Percentiles rank a stretch among this genome's conserved stretches.
These are phyloP conservation scores for Panulirus ornatus DNA, from an alignment of 1,140 invertebrate genomes.

Conservation along the genomic window DNA sequence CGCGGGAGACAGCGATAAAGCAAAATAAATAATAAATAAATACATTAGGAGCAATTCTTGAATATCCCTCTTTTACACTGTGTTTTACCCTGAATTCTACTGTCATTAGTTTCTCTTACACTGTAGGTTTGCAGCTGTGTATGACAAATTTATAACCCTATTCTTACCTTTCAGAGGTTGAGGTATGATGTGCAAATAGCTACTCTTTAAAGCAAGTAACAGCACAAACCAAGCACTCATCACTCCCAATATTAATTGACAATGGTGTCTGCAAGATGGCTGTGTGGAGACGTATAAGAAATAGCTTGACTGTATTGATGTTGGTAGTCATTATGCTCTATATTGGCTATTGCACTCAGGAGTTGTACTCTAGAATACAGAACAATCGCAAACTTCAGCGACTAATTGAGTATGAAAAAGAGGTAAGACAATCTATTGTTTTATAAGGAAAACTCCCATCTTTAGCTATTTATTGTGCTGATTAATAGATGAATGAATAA, in stretches of 20 bases:
- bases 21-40: no score
- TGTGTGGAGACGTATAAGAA: constrained; percentile 33
- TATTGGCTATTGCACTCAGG: constrained; percentile 35
- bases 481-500: no score
- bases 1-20: no score
- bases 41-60: no score
- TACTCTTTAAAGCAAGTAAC: neutral
- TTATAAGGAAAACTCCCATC: neutral
- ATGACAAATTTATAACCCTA: no score
- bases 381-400: constrained; percentile 28
- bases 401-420: constrained; percentile 33
- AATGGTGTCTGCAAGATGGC: constrained; percentile 33
- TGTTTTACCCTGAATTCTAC: no score
- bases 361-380: constrained; percentile 31
- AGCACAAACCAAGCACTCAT: neutral
- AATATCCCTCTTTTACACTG: no score
- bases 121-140: no score
- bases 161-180: no score
- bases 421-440: neutral
- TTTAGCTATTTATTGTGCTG: neutral
- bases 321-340: constrained; percentile 15
- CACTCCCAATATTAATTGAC: neutral
- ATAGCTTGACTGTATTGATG: neutral
- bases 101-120: no score
- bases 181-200: no score